phyloP scores from a whole-genome alignment of 2,797 vertebrate species.

The Phylloscopus collybita region DNA sequence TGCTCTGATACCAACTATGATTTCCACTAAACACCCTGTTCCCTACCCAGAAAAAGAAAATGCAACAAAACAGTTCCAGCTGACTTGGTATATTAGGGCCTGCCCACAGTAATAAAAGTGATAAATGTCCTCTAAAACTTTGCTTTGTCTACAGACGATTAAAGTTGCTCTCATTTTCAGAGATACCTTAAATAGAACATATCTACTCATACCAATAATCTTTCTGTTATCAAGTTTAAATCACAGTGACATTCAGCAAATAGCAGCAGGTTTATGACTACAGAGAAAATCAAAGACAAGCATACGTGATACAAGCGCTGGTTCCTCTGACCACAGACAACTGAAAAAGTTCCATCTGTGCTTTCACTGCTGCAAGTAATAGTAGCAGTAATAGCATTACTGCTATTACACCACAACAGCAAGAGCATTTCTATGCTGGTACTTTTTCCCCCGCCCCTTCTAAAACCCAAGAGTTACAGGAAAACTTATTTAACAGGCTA shows the following conservation, averaged over 20 bases:
- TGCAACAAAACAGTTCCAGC: not conserved
- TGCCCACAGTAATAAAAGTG: not conserved
- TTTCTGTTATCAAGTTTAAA: not conserved
- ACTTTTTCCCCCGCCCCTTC: not conserved
- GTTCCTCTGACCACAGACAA: not conserved
- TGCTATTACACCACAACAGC: not conserved
- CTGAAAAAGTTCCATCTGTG: not conserved
- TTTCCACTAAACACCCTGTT: not conserved
- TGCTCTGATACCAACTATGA: not conserved
- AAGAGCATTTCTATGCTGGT: not conserved
- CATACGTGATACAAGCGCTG: rapidly evolving
- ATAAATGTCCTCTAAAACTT: not conserved
- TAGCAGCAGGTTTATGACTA: not conserved
- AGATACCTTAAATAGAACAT: not conserved
- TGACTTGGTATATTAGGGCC: not conserved
- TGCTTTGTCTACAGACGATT: not conserved
- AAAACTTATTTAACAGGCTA: not conserved
- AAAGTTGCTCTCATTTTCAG: not conserved
- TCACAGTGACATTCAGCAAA: not conserved
- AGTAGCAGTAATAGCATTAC: not conserved
- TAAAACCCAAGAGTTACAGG: not conserved
- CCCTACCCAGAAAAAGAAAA: not conserved
- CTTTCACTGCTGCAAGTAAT: not conserved
- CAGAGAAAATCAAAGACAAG: not conserved
- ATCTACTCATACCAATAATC: not conserved